Evolutionary conservation across 2,113 vertebrate species (phyloP).

Genomic region (Blennius ocellaris): DNA sequence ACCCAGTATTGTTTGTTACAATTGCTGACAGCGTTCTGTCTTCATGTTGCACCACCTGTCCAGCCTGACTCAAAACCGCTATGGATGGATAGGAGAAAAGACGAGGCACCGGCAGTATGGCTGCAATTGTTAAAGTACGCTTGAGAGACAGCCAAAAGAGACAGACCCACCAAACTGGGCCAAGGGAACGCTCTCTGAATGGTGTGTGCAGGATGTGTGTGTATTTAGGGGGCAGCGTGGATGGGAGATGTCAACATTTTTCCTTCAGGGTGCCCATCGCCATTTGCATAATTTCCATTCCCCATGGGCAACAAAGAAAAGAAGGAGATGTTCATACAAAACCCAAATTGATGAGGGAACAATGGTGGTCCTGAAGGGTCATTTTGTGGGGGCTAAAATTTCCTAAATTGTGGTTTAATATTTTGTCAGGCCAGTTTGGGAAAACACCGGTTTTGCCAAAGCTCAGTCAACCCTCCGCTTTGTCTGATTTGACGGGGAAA

Average conservation of each 20-base stretch:
- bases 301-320: slow-evolving; percentile 73
- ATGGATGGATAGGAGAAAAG: slow-evolving; percentile 60
- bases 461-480: slow-evolving; percentile 60
- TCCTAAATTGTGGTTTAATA: slow-evolving; percentile 69
- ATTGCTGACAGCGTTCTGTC: slow-evolving; percentile 65
- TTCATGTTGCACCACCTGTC: slow-evolving; percentile 66
- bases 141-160: slow-evolving; percentile 80
- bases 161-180: slow-evolving; percentile 70
- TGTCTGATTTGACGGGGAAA: slow-evolving; percentile 65
- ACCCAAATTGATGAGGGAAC: slow-evolving; percentile 79
- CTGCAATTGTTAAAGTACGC: slow-evolving; percentile 72
- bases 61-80: slow-evolving; percentile 54
- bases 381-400: slow-evolving; percentile 64
- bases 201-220: slow-evolving; percentile 62
- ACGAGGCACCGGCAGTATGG: slow-evolving; percentile 47
- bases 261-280: slow-evolving; percentile 70
- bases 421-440: slow-evolving; percentile 69
- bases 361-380: slow-evolving; percentile 82
- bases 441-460: slow-evolving; percentile 58
- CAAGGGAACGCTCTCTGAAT: slow-evolving; percentile 69
- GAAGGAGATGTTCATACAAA: slow-evolving; percentile 81
- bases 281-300: slow-evolving; percentile 85
- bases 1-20: slow-evolving; percentile 56
- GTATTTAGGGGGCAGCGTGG: slow-evolving; percentile 72
- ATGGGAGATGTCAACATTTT: slow-evolving; percentile 79